Conservation (phyloP, 2,797 vertebrate species). For the Anguilla pacifica region DNA sequence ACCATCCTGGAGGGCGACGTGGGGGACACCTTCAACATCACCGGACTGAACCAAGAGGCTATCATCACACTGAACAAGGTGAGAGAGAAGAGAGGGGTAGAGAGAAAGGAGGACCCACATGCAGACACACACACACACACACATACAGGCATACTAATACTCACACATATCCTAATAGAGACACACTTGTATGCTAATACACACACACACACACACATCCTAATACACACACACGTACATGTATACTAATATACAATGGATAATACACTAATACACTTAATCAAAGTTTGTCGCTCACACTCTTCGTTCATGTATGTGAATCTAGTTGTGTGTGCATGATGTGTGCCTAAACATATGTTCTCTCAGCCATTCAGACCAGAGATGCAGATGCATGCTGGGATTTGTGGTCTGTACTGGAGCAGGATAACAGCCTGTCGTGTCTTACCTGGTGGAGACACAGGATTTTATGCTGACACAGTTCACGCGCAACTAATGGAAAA, state of each 20-base stretch:
- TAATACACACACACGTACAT: background rate
- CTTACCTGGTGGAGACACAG: background rate
- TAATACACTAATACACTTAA: background rate
- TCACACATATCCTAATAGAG: background rate
- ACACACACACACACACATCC: background rate
- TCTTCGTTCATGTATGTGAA: no score
- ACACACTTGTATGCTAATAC: background rate
- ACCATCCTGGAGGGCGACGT: constrained; percentile 79
- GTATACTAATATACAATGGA: background rate
- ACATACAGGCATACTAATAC: background rate
- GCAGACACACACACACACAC: background rate
- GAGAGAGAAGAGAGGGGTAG: constrained; percentile 27
- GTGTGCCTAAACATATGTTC: background rate
- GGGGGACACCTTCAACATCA: constrained; percentile 81
- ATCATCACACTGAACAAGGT: constrained; percentile 80
- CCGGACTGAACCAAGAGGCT: constrained; percentile 73
- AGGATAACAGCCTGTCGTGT: background rate
- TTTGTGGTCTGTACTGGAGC: background rate
- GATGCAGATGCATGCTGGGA: background rate
- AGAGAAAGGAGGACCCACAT: background rate
- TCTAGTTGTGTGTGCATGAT: background rate
- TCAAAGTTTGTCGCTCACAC: background rate
- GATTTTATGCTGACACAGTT: constrained; percentile 27
- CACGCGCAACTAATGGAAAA: constrained; percentile 53
- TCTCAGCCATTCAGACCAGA: background rate